Conservation (phyloP, 2,797 vertebrate species). For the Atherinosoma microstoma region DNA sequence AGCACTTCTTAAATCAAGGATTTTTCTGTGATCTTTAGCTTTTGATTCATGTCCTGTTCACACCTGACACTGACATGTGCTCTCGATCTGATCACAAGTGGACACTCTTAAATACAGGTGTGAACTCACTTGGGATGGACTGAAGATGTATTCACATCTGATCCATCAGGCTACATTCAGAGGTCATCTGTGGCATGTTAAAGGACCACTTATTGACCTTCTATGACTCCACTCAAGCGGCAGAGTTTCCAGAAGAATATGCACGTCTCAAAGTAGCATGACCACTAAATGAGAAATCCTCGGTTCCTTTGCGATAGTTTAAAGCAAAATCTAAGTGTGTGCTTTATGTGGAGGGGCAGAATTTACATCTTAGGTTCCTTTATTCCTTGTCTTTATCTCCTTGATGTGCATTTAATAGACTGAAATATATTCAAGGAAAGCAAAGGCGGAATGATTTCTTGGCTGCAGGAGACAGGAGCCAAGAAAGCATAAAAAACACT, state of each 20-base stretch:
- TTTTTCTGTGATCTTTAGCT: neutral
- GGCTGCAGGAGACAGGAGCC: neutral
- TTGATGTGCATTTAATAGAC: neutral
- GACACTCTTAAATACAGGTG: neutral
- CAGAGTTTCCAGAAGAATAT: neutral
- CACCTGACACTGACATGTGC: too few relatives aligned
- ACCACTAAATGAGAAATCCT: neutral
- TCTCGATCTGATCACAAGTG: neutral
- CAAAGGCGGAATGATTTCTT: neutral
- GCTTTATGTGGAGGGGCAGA: neutral
- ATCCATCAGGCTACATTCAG: neutral
- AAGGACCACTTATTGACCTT: too few relatives aligned
- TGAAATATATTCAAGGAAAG: neutral
- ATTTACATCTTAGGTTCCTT: neutral
- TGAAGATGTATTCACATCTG: too few relatives aligned
- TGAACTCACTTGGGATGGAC: too few relatives aligned
- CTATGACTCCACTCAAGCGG: too few relatives aligned
- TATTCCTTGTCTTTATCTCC: neutral
- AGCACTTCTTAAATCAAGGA: neutral
- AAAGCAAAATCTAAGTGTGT: neutral
- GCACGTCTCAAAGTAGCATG: neutral
- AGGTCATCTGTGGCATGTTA: too few relatives aligned
- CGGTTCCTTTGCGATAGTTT: neutral
- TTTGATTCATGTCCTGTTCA: neutral
- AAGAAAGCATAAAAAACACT: neutral